Percentiles rank a stretch among this genome's conserved stretches.
These are phyloP conservation scores for Micropterix aruncella DNA, from an alignment of 2,888 invertebrate genomes.

Conservation along the genomic window DNA sequence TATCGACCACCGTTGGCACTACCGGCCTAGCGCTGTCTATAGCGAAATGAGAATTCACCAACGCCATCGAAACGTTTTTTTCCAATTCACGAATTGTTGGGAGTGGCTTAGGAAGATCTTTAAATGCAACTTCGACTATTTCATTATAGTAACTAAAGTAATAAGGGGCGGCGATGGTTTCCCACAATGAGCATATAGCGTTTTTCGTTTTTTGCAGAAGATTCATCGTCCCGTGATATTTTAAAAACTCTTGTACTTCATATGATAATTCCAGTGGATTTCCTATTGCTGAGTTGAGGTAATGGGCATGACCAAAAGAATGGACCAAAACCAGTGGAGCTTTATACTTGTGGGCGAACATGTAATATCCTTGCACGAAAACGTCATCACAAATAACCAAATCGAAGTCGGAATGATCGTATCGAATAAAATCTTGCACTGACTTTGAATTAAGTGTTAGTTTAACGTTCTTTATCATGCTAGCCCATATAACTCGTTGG, in stretches of 20 bases:
- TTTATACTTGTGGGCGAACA: slow-evolving; percentile 17
- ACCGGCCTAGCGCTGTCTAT: slow-evolving; percentile 27
- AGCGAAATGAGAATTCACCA: slow-evolving; percentile 33
- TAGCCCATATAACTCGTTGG: neutral
- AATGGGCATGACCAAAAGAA: slow-evolving; percentile 13
- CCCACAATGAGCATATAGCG: slow-evolving; percentile 19
- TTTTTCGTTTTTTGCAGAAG: slow-evolving; percentile 27
- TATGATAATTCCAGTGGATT: slow-evolving; percentile 19
- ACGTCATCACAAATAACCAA: slow-evolving; percentile 17
- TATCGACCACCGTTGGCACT: slow-evolving; percentile 28
- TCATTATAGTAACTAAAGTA: slow-evolving; percentile 23
- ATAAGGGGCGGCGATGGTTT: slow-evolving; percentile 18
- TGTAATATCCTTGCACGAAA: slow-evolving; percentile 17
- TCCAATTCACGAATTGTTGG: slow-evolving; percentile 27
- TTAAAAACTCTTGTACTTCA: slow-evolving; percentile 28
- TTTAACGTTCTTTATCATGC: slow-evolving; percentile 6
- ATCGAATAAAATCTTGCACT: slow-evolving; percentile 11
- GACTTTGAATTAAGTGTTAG: slow-evolving; percentile 10
- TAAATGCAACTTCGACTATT: slow-evolving; percentile 17
- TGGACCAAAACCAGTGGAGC: slow-evolving; percentile 12
- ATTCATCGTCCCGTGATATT: slow-evolving; percentile 25
- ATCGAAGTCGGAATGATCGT: slow-evolving; percentile 15
- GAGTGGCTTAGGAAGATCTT: slow-evolving; percentile 17
- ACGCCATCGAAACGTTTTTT: slow-evolving; percentile 26
- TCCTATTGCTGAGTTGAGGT: slow-evolving; percentile 13